Evolutionary conservation across 2,888 invertebrate species (phyloP).

Genomic region (Spodoptera picta): DNA sequence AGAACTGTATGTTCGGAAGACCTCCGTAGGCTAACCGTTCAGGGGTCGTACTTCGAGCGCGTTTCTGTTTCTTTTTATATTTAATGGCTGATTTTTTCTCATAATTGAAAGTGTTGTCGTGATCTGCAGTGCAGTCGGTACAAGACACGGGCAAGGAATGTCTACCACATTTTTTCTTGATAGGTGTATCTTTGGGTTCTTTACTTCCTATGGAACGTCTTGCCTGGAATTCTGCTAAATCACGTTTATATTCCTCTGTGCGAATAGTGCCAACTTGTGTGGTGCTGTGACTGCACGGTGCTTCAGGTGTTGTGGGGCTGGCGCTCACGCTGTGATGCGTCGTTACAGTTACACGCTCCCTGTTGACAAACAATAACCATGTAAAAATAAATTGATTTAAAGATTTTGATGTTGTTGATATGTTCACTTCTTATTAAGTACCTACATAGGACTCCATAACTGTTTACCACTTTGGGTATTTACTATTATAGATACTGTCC

Average conservation of each 20-base stretch:
- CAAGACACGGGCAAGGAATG: constrained; percentile 82
- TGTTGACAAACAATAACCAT: constrained; percentile 59
- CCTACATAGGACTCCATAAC: too few species aligned
- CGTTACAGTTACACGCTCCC: constrained; percentile 84
- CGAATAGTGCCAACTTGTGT: constrained; percentile 79
- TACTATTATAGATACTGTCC: too few species aligned
- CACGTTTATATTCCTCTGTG: constrained; percentile 84
- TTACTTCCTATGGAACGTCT: constrained; percentile 74
- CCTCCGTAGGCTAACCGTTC: constrained; percentile 67
- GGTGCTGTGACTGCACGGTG: constrained; percentile 55
- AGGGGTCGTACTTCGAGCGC: constrained; percentile 70
- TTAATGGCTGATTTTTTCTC: constrained; percentile 81
- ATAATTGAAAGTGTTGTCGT: constrained; percentile 81
- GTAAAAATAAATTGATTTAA: background rate
- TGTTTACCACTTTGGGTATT: too few species aligned
- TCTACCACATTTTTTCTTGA: constrained; percentile 80
- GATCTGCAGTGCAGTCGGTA: constrained; percentile 77
- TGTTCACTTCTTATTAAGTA: too few species aligned
- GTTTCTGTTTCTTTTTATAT: constrained; percentile 79
- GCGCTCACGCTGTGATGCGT: constrained; percentile 71
- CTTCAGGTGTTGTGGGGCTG: constrained; percentile 59
- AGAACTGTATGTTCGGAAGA: constrained; percentile 83
- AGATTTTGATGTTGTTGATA: too few species aligned
- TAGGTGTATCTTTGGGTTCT: constrained; percentile 72
- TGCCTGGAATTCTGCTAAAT: constrained; percentile 85